Percentiles rank a stretch among this genome's conserved stretches.
phyloP scores from a whole-genome alignment of 1,140 invertebrate species.

The Theocolax elegans region DNA sequence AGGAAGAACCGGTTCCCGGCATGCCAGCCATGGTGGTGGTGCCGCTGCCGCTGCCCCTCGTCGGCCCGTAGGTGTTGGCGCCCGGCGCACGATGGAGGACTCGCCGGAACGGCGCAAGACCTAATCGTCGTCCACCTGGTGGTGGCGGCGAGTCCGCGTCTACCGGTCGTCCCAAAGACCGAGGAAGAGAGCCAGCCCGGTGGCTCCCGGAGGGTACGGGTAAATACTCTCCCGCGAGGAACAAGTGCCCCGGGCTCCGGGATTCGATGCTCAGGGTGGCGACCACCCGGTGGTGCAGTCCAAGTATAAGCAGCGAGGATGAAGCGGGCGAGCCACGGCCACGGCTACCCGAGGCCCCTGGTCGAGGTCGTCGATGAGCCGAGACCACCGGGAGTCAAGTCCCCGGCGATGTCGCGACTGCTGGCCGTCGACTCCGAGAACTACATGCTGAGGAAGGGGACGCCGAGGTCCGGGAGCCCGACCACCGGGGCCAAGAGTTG shows the following conservation, averaged over 20 bases:
- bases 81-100: conserved; percentile 23
- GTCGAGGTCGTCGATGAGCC: conserved; percentile 44
- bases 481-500: conserved; percentile 49
- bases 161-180: no score
- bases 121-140: not conserved
- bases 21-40: no score
- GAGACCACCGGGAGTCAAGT: conserved; percentile 45
- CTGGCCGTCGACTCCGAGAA: conserved; percentile 72
- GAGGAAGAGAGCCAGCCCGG: no score
- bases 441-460: conserved; percentile 70
- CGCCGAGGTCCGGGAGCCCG: not conserved
- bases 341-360: not conserved
- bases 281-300: not conserved
- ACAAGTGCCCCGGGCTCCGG: no score
- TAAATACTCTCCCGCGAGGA: no score
- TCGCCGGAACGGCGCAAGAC: conserved; percentile 18
- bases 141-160: no score
- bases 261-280: not conserved
- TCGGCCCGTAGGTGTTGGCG: no score
- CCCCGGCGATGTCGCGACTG: conserved; percentile 59
- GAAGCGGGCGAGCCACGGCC: conserved; percentile 2
- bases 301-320: not conserved
- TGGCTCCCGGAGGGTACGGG: not conserved
- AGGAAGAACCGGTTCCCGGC: no score
- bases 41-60: no score